Evolutionary conservation across 1,140 invertebrate species (phyloP), one percentile per base, ranked within the genome.

Genomic region (Leguminivora glycinivorella): DNA sequence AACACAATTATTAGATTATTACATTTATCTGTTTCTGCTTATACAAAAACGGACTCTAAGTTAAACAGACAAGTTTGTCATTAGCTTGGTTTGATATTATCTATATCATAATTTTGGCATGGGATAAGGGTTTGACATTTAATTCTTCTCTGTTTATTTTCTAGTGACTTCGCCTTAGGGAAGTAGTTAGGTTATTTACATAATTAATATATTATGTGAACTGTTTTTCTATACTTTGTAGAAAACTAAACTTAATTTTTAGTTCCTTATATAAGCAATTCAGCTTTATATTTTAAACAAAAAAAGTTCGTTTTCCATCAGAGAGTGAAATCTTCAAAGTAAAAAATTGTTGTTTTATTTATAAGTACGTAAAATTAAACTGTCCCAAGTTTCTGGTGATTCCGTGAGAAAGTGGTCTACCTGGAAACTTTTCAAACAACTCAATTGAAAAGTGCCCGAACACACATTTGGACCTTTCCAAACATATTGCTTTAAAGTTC

Each of bases 271-370:
- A n/a, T n/a, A n/a, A n/a, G n/a, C n/a, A n/a, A n/a, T n/a, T n/a
- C n/a, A n/a, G n/a, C n/a, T n/a, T n/a, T n/a, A n/a, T n/a, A n/a
- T n/a, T 56, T 25, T 7, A 6, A 56, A 63, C 12, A 63, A 63
- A 63, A 26, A 29, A n/a, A 3, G n/a, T 26, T n/a, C 10, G n/a
- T 26, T 26, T 6, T 60, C 26, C 58, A 63, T 63, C 58, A 63
- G 29, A 58, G 58, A 63, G 26, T n/a, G 31, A 63, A 29, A 12
- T 34, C 56, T 25, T 58, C 58, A 12, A 63, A 24, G 10, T 19
- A 19, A 56, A 63, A 63, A 63, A 63, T 63, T 63, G 58, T 63
- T 31, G 12, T 25, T 58, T n/a, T 29, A 63, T 63, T 31, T 29
- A 31, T 31, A 63, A 63, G 58, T 29, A 29, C 24, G 10, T 25